Evolutionary conservation across 2,797 vertebrate genomes (phyloP), one percentile per base, ranked within the genome.

Genomic region (Bradypodion pumilum): DNA sequence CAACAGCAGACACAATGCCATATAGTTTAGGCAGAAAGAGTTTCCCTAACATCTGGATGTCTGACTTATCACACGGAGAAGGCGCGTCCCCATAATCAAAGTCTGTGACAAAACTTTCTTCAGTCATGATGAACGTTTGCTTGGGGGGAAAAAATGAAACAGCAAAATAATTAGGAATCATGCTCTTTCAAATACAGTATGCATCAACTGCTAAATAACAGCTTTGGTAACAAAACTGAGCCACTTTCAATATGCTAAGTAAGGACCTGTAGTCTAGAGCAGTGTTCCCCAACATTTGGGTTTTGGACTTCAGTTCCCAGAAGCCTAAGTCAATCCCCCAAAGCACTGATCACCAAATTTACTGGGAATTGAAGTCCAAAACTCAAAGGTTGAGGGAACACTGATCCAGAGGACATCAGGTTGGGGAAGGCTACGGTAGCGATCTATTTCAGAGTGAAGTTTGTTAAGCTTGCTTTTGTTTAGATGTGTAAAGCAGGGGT

Each of bases 1-100:
- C 98, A 8, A 97, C 74, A 68, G 94, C 42, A 89, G 98, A 98
- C 86, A 98, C 95, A 0, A 95, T 49, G 1, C 82, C 59, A 66
- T 98, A 99, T 80, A 98, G 88, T 7, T 90, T n/a, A 0, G 97
- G 95, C 46, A 98, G 91, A 74, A 97, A 96, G 74, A 25, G 59
- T n/a, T 87, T 90, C 21, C 92, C 92, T 1, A 96, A 88, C 1
- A 0, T 37, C 35, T 85, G 85, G 10, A 96, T 85, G 82, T 95
- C 92, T 0, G 49, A 88, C 76, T 93, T 74, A 0, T 90, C 40
- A 72, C 96, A 96, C 83, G 80, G 35, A 15, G n/a, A n/a, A n/a
- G 92, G 83, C 0, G 10, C 1, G 1, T 92, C 92, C 0, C 95
- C 93, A 0, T 95, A 96, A 32, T 2, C 0, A 0, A 94, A 95